Percentiles rank a stretch among this genome's conserved stretches.
Conservation (phyloP, 2,888 invertebrate species). For the Lycaena phlaeas region DNA sequence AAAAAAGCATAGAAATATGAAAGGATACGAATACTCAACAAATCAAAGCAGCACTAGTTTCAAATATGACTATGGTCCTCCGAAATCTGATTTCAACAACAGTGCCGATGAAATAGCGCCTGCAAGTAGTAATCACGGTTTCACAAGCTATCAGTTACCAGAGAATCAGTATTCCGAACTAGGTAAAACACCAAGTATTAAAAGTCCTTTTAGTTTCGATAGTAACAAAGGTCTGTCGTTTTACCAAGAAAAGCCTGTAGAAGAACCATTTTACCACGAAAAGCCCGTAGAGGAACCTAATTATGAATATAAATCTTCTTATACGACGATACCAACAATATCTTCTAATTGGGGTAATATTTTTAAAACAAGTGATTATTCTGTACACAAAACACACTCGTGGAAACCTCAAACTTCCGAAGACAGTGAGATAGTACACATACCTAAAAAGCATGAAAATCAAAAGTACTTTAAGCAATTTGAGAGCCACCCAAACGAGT, state of each 20-base stretch:
- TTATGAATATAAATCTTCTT: conserved; percentile 30
- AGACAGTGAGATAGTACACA: conserved; percentile 41
- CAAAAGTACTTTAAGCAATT: conserved; percentile 34
- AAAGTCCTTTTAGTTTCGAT: conserved; percentile 36
- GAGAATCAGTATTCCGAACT: conserved; percentile 38
- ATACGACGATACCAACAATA: conserved; percentile 34
- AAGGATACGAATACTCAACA: conserved; percentile 50
- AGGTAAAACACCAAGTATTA: conserved; percentile 38
- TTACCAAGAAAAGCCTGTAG: conserved; percentile 33
- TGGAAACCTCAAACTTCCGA: conserved; percentile 37
- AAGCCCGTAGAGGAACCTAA: conserved; percentile 33
- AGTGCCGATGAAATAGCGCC: conserved; percentile 44
- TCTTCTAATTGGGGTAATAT: conserved; percentile 49
- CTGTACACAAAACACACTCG: conserved; percentile 35
- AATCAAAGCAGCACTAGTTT: conserved; percentile 47
- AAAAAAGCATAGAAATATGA: conserved; percentile 36
- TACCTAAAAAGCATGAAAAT: conserved; percentile 42
- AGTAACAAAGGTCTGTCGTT: conserved; percentile 27
- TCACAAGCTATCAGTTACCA: conserved; percentile 38
- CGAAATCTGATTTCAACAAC: conserved; percentile 35
- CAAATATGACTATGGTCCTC: conserved; percentile 38
- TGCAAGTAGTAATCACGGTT: conserved; percentile 48
- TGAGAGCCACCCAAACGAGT: conserved; percentile 37
- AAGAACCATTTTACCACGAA: conserved; percentile 30
- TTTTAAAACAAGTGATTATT: conserved; percentile 40